Percentiles rank a stretch among this genome's conserved stretches.
Evolutionary conservation across 2,888 invertebrate species (phyloP).

Genomic region (Eutolmus rufibarbis): DNA sequence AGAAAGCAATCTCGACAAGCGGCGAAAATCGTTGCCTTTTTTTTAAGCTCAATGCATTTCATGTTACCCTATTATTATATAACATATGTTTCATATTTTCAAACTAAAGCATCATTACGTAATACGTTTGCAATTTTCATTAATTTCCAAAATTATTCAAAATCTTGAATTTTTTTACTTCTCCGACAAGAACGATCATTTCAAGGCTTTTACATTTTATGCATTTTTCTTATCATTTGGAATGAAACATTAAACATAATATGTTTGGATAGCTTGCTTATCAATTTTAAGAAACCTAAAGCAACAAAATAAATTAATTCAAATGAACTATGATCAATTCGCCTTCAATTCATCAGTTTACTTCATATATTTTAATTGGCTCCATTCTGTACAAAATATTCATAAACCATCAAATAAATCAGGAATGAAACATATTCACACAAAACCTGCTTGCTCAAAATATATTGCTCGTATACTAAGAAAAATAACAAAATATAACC

Average conservation of each 20-base stretch:
- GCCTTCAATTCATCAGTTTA: background rate
- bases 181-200: background rate
- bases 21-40: background rate
- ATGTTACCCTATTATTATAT: too few relatives aligned
- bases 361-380: background rate
- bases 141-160: too few relatives aligned
- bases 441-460: background rate
- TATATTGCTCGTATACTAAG: background rate
- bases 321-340: background rate
- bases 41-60: too few relatives aligned
- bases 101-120: too few relatives aligned
- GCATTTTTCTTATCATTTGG: too few relatives aligned
- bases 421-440: background rate
- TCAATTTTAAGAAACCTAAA: background rate
- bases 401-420: background rate
- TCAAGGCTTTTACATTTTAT: background rate
- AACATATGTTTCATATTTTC: too few relatives aligned
- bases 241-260: too few relatives aligned
- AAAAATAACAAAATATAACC: conserved; percentile 32
- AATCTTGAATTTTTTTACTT: background rate
- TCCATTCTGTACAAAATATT: background rate
- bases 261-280: background rate
- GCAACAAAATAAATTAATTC: background rate
- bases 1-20: background rate
- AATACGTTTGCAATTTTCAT: too few relatives aligned